Base-by-base conservation (phyloP, 2,888 invertebrate genomes). In the Osedax frankpressi region DNA sequence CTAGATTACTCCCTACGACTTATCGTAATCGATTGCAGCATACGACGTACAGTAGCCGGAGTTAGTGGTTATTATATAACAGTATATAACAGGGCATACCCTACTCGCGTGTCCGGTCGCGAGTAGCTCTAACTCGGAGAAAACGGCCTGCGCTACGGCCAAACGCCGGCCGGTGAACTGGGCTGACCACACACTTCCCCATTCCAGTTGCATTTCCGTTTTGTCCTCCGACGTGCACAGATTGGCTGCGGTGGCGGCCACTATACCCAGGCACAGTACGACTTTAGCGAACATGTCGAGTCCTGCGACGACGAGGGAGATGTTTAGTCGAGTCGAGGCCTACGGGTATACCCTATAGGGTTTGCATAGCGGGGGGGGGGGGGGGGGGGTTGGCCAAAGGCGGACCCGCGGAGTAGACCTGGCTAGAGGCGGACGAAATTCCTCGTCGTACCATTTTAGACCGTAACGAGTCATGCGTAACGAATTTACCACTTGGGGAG, bases 211-310 rank as follows among this genome's bases (percentile, higher is more conserved):
- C 24, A 76, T 63, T 30, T 76, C 75, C 59, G 28, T 27, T n/a
- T 73, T 60, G 70, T 76, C 76, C 65, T 76, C 76, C 1, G 62
- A 29, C 25, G 76, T 73, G 59, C 76, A 76, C 30, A 73, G 72
- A 30, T 71, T 60, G 19, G 28, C 60, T 14, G n/a, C 26, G 71
- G 25, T 69, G n/a, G 62, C 68, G 2, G 71, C 74, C 24, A 75
- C 29, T 65, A 70, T 65, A 24, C 44, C 69, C 67, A 71, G 59
- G 19, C 30, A 30, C 71, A 76, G 24, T 2, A 73, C 30, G 25
- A 74, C 11, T 44, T 44, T 44, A 6, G 44, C 44, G 19, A 44
- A 11, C 44, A 44, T 44, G 6, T 19, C 44, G 44, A 6, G 6
- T 11, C 11, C 6, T 6, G 44, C 19, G 44, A 44, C 19, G 44